A percentile compares a stretch with the other conserved stretches of the same genome.
Conservation (phyloP, 2,888 invertebrate genomes). For the Drosophila kuntzei region DNA sequence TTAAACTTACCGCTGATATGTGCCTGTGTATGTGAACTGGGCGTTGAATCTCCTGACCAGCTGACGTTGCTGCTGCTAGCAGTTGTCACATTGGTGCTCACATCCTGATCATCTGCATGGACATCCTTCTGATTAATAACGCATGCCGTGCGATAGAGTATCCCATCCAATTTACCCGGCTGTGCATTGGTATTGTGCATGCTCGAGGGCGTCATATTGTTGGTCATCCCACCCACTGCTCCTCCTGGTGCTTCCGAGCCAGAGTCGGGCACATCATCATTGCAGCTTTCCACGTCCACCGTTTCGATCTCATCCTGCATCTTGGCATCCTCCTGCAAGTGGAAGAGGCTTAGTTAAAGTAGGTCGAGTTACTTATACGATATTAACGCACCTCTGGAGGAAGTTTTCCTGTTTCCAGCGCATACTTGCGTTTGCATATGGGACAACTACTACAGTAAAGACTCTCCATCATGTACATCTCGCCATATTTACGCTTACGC, state of each 20-base stretch:
- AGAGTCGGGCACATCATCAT: constrained; percentile 85
- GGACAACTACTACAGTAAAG: constrained; percentile 87
- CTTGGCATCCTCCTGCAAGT: constrained; percentile 74
- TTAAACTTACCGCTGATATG: constrained; percentile 81
- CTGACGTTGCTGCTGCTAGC: constrained; percentile 71
- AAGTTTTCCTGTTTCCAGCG: constrained; percentile 86
- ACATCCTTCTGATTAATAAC: constrained; percentile 83
- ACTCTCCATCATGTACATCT: constrained; percentile 85
- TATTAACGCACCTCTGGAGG: constrained; percentile 87
- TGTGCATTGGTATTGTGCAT: constrained; percentile 82
- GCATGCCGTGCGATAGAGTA: constrained; percentile 84
- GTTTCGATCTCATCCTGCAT: constrained; percentile 89
- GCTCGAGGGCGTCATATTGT: constrained; percentile 51
- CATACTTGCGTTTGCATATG: constrained; percentile 87
- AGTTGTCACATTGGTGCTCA: constrained; percentile 76
- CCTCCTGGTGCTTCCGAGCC: constrained; percentile 79
- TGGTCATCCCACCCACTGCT: constrained; percentile 10
- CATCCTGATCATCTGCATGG: constrained; percentile 80
- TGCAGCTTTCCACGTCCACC: constrained; percentile 88
- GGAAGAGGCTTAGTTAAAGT: background rate
- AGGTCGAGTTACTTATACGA: background rate
- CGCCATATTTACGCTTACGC: constrained; percentile 88
- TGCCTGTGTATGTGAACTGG: constrained; percentile 69
- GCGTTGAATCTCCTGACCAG: constrained; percentile 63
- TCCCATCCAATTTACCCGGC: constrained; percentile 84